phyloP scores from a whole-genome alignment of 2,113 vertebrate species.

The Megaleporinus macrocephalus region DNA sequence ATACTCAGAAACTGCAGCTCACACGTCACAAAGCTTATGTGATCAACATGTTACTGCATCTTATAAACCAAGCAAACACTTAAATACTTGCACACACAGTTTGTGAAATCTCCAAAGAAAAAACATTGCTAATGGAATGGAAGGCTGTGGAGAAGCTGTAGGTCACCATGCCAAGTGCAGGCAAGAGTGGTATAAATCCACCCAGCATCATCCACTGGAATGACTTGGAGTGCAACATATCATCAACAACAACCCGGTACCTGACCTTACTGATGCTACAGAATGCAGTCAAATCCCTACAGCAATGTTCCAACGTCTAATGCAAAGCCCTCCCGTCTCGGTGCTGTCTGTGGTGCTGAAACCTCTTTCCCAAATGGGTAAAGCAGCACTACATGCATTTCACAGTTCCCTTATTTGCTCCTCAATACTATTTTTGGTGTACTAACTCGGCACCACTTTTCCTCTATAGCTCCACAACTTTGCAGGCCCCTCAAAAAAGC shows the following conservation, averaged over 20 bases:
- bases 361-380: background rate
- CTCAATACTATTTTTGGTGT: background rate
- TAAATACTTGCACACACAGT: no score
- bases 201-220: background rate
- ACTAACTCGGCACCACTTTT: background rate
- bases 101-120: no score
- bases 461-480: slow-evolving; percentile 10
- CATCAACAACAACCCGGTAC: background rate
- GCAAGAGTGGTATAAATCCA: background rate
- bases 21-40: no score
- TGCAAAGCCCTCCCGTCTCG: background rate
- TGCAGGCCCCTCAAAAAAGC: slow-evolving; percentile 5
- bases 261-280: background rate
- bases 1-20: no score
- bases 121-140: no score
- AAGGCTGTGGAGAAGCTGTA: background rate
- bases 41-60: no score
- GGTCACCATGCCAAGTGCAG: background rate
- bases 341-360: background rate
- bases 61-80: no score
- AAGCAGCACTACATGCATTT: background rate
- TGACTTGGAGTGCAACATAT: no score
- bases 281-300: background rate
- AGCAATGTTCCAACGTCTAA: background rate
- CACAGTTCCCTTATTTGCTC: background rate